A percentile compares a stretch with the other conserved stretches of the same genome.
Evolutionary conservation across 2,888 invertebrate species (phyloP).

Genomic region (Drosophila sordidapex): DNA sequence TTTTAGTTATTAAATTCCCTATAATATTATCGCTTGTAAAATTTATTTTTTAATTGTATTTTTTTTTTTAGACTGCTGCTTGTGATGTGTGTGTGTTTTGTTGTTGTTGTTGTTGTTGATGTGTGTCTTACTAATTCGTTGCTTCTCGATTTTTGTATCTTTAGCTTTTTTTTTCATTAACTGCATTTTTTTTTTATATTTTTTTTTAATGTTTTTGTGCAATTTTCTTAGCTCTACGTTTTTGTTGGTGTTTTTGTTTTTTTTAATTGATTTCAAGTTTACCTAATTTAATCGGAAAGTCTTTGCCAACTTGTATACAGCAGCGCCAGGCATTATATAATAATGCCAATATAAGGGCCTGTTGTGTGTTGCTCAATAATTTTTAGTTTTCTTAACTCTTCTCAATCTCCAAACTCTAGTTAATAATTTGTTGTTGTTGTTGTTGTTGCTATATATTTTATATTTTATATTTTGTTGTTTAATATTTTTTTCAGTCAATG

Average conservation of each 20-base stretch:
- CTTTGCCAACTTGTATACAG: slow-evolving; percentile 57
- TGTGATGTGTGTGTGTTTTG: slow-evolving; percentile 60
- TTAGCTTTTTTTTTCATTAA: slow-evolving; percentile 22
- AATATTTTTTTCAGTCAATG: slow-evolving; percentile 73
- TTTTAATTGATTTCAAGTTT: slow-evolving; percentile 71
- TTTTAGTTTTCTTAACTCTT: slow-evolving; percentile 47
- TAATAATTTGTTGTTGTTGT: slow-evolving; percentile 27
- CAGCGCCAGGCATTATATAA: slow-evolving; percentile 66
- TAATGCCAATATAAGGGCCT: slow-evolving; percentile 41
- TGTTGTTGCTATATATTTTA: slow-evolving; percentile 23
- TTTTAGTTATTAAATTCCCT: slow-evolving; percentile 55
- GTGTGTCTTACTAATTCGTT: slow-evolving; percentile 66
- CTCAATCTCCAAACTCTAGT: slow-evolving; percentile 44
- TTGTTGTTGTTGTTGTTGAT: slow-evolving; percentile 8
- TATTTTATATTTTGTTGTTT: slow-evolving; percentile 36
- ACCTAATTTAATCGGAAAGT: slow-evolving; percentile 72
- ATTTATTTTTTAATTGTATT: slow-evolving; percentile 27
- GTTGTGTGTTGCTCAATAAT: slow-evolving; percentile 31
- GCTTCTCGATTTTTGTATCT: slow-evolving; percentile 55
- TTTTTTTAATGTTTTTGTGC: slow-evolving; percentile 47
- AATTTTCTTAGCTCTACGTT: slow-evolving; percentile 72
- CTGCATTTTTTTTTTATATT: slow-evolving; percentile 2
- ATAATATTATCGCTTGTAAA: slow-evolving; percentile 51
- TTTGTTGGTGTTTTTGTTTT: slow-evolving; percentile 29
- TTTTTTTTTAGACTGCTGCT: slow-evolving; percentile 38